Evolutionary conservation across 92 coral and sea anemone genomes (phyloP).

Genomic region (Pocillopora meandrina): DNA sequence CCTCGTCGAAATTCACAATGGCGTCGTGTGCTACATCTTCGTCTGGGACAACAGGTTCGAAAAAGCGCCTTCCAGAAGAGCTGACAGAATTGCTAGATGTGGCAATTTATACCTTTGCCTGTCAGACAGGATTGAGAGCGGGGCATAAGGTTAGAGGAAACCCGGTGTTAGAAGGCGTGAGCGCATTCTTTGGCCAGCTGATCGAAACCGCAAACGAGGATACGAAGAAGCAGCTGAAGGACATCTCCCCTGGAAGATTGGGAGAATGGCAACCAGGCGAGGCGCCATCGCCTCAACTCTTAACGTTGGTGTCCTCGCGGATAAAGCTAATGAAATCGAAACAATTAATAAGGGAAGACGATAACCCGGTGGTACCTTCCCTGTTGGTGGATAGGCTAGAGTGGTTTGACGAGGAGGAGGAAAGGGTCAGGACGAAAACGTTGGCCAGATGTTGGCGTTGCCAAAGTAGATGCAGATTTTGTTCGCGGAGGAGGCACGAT

Average conservation of each 20-base stretch:
- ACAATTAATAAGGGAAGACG: conserved; percentile 16
- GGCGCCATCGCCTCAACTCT: not conserved
- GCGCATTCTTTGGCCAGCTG: conserved; percentile 35
- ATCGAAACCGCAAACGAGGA: conserved; percentile 1
- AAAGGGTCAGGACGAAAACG: too few relatives aligned
- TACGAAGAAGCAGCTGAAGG: not conserved
- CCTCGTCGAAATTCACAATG: not conserved
- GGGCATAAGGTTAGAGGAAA: conserved; percentile 25
- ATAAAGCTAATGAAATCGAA: conserved; percentile 1
- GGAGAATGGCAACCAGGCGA: not conserved
- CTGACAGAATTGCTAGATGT: conserved; percentile 6
- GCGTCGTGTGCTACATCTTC: not conserved
- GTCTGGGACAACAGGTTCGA: not conserved
- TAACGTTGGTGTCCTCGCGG: conserved; percentile 9
- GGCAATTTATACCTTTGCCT: conserved; percentile 18
- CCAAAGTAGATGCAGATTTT: too few relatives aligned
- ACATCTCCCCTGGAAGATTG: not conserved
- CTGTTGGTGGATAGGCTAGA: conserved; percentile 13
- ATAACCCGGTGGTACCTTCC: conserved; percentile 6
- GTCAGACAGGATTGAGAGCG: conserved; percentile 8
- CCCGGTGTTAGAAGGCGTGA: conserved; percentile 39
- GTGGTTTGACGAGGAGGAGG: conserved; percentile 2
- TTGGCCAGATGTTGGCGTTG: too few relatives aligned
- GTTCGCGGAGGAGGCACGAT: too few relatives aligned
- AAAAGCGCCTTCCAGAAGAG: conserved; percentile 15